Evolutionary conservation across 92 coral and sea anemone species (phyloP).

Genomic region (Micromussa lordhowensis): DNA sequence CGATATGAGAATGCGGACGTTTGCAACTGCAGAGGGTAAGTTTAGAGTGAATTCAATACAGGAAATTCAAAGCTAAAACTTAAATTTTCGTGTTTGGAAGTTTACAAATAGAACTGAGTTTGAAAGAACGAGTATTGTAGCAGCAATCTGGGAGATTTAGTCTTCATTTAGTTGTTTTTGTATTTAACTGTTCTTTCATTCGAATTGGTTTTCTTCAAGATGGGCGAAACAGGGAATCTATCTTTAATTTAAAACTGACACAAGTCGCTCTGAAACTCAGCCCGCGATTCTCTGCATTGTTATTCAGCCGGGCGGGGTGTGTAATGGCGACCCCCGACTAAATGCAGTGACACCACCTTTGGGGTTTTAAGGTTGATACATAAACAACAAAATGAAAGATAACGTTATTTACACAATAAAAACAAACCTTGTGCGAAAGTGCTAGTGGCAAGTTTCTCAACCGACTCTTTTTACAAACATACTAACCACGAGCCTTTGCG

Average conservation of each 20-base stretch:
- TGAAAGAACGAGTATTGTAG: background rate
- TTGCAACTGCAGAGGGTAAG: constrained; percentile 21
- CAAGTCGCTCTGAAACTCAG: background rate
- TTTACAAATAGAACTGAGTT: background rate
- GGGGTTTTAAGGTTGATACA: no score
- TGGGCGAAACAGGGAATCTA: background rate
- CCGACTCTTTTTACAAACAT: no score
- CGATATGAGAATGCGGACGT: background rate
- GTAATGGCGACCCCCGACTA: no score
- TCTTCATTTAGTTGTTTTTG: background rate
- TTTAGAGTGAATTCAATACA: background rate
- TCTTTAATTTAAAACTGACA: background rate
- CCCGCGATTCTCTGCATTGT: background rate
- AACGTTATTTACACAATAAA: no score
- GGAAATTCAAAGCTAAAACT: background rate
- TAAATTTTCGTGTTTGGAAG: background rate
- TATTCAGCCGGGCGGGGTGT: background rate
- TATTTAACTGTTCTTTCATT: background rate
- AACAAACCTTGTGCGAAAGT: no score
- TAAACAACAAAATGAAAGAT: no score
- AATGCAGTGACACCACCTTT: no score
- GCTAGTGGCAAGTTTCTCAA: no score
- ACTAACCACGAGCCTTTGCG: no score
- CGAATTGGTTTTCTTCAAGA: background rate
- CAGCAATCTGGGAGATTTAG: background rate